These are phyloP conservation scores for Hystrix brachyura DNA, from an alignment of 2,113 vertebrate genomes.

Conservation along the genomic window DNA sequence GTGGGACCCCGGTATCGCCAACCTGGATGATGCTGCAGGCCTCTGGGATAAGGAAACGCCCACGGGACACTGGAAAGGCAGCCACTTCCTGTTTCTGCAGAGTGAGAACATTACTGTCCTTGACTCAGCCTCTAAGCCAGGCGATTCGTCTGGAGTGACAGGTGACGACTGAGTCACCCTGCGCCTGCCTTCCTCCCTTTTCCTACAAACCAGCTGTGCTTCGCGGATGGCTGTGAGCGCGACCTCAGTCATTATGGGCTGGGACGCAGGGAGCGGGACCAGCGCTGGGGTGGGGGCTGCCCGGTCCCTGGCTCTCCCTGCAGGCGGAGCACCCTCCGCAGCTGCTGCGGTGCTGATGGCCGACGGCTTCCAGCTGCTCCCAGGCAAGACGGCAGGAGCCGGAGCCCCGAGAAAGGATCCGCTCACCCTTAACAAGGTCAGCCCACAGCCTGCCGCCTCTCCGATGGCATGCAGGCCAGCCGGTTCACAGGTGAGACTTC, in stretches of 20 bases:
- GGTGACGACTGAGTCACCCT: not conserved
- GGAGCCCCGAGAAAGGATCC: not conserved
- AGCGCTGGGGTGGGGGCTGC: rapidly evolving
- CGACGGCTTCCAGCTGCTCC: not conserved
- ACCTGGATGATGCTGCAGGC: not conserved
- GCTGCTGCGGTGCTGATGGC: rapidly evolving
- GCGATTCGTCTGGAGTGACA: not conserved
- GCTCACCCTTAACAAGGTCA: rapidly evolving
- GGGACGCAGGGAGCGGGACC: rapidly evolving
- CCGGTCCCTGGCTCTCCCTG: rapidly evolving
- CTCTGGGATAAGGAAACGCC: not conserved
- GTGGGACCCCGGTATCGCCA: too few relatives aligned
- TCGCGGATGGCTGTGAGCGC: not conserved
- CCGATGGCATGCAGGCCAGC: not conserved
- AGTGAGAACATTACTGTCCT: not conserved
- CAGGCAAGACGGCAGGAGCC: too few relatives aligned
- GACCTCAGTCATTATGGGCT: too few relatives aligned
- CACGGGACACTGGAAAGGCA: not conserved
- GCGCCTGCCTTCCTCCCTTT: not conserved
- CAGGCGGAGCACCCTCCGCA: too few relatives aligned
- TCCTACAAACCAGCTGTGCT: not conserved
- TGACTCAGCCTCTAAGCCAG: not conserved
- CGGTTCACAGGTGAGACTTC: rapidly evolving
- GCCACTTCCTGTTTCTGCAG: not conserved
- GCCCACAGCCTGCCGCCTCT: not conserved